These are phyloP conservation scores for Adoxophyes honmai DNA, from an alignment of 1,140 invertebrate species.

Conservation along the genomic window DNA sequence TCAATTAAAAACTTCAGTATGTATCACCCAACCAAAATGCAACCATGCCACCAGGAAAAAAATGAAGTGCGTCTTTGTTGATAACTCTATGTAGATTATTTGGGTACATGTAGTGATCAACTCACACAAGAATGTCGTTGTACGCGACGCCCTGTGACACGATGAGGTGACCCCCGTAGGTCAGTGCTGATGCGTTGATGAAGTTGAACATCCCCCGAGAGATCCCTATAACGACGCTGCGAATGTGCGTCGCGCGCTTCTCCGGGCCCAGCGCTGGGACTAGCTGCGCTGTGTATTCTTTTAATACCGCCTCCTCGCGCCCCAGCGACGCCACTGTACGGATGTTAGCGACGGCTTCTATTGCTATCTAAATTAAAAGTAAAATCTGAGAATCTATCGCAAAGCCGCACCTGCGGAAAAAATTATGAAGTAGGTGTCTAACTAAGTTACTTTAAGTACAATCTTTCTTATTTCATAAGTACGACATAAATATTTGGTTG, in stretches of 20 bases:
- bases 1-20: too few species aligned
- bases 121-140: conserved; percentile 82
- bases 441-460: too few species aligned
- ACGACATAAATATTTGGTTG: too few species aligned
- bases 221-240: conserved; percentile 81
- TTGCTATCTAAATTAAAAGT: conserved; percentile 81
- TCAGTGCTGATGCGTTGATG: conserved; percentile 84
- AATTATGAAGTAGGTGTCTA: too few species aligned
- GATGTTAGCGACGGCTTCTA: conserved; percentile 86
- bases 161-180: conserved; percentile 84
- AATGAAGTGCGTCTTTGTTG: too few species aligned
- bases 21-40: too few species aligned
- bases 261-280: conserved; percentile 67
- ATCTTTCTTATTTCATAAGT: too few species aligned
- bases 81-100: too few species aligned
- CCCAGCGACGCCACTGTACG: conserved; percentile 85
- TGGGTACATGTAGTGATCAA: too few species aligned
- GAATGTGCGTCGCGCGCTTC: conserved; percentile 77
- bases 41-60: too few species aligned
- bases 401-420: too few species aligned
- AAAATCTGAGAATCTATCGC: too few species aligned
- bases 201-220: conserved; percentile 84
- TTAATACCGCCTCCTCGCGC: conserved; percentile 80
- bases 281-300: conserved; percentile 77
- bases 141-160: conserved; percentile 77